Percentiles rank a stretch among this genome's conserved stretches.
phyloP scores from a whole-genome alignment of 2,113 vertebrate species.

The Ceratotherium simum region DNA sequence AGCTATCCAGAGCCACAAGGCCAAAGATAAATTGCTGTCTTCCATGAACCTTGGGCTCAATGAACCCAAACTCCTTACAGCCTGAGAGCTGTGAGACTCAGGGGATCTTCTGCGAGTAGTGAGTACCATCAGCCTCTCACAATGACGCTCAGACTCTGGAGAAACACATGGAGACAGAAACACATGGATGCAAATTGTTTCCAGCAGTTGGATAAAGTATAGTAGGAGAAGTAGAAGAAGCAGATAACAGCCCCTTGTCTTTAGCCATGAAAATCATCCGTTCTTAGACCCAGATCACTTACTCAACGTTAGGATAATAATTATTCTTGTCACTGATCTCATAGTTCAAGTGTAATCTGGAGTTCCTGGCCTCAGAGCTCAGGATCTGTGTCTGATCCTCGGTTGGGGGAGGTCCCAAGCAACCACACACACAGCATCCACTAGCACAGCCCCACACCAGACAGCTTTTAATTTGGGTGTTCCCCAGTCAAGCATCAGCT shows the following conservation, averaged over 20 bases:
- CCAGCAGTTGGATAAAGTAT: not conserved
- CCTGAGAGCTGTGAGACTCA: too few species aligned
- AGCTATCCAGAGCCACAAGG: too few species aligned
- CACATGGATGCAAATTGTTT: not conserved
- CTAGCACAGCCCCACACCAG: not conserved
- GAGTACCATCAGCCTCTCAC: too few species aligned
- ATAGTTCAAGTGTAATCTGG: too few species aligned
- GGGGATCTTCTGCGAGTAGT: too few species aligned
- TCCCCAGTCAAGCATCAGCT: not conserved
- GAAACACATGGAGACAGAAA: not conserved
- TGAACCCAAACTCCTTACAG: too few species aligned
- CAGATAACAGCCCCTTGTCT: not conserved
- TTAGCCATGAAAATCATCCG: not conserved
- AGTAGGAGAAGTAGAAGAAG: not conserved
- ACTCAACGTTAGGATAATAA: constrained; percentile 52
- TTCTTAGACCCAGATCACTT: constrained; percentile 20
- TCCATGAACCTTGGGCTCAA: too few species aligned
- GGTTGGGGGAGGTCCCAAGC: too few species aligned
- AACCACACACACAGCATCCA: too few species aligned
- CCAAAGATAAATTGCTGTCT: too few species aligned
- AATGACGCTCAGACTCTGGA: not conserved
- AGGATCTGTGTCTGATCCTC: not conserved
- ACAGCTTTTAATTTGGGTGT: not conserved
- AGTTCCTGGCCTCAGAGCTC: not conserved
- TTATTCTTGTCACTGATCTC: too few species aligned